Base-by-base conservation (phyloP, 2,888 invertebrate genomes). In the Brachyptera risi region DNA sequence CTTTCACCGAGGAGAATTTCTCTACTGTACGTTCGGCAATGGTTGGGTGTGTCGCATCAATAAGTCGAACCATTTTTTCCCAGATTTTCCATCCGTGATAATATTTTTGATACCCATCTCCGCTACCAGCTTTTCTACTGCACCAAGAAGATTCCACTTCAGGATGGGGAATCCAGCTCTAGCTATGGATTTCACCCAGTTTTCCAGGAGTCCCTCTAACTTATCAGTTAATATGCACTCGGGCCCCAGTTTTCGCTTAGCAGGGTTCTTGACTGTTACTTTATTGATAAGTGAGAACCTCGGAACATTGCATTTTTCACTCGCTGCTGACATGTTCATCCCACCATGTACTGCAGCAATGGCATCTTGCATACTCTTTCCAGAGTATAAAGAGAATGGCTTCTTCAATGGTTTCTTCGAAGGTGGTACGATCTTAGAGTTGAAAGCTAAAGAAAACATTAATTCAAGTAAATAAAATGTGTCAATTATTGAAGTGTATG, bases 41-140 rank as follows among this genome's bases (percentile, higher is more conserved):
- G 50, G 68, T 66, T 40, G 71, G 70, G 64, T 73, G 70, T 58
- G 66, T 56, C 68, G 67, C 61, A 71, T 60, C 67, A 74, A 74
- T 4, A 56, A 60, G 31, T 68, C 60, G 61, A 68, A 74, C 72
- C 73, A 74, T 37, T 70, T 69, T 59, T 68, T 59, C 15, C 67
- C 67, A 24, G 67, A 66, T 15, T 56, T 54, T 58, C 58, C 58
- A 56, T 67, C 60, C 13, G 54, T 62, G 60, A 66, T 66, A 37
- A 56, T 49, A 58, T 64, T 65, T 11, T 47, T 54, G 24, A 56
- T 67, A 4, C 61, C 58, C 15, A 65, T 35, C 13, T 63, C 57
- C 49, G 38, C 62, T 2, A 65, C 38, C 3, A 65, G 31, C 38
- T 42, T 63, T 50, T 66, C 56, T 31, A 66, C 65, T 64, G 65